These are phyloP conservation scores for Lepidonotus clava DNA, from an alignment of 2,888 invertebrate species.

Conservation along the genomic window DNA sequence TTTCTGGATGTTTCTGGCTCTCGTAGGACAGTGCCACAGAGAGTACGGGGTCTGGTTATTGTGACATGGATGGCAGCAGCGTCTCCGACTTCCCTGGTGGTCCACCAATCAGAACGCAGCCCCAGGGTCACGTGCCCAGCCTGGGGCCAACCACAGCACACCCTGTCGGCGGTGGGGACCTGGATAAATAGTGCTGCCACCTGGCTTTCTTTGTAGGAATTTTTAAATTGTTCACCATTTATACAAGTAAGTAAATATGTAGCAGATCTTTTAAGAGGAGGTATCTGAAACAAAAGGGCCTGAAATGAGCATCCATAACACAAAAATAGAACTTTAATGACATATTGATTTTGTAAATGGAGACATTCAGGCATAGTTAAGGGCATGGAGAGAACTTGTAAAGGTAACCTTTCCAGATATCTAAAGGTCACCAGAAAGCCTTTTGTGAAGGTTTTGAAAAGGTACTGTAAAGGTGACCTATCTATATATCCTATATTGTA, in stretches of 20 bases:
- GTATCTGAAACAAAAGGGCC: too few relatives aligned
- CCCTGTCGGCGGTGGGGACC: conserved; percentile 18
- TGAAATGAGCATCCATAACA: too few relatives aligned
- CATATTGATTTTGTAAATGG: too few relatives aligned
- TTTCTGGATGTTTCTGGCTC: neutral
- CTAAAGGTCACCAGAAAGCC: too few relatives aligned
- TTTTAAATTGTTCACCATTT: neutral
- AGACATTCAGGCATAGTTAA: too few relatives aligned
- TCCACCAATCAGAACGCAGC: conserved; percentile 1
- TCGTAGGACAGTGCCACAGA: conserved; percentile 34
- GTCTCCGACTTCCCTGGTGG: neutral
- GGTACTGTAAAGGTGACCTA: too few relatives aligned
- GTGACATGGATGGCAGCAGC: conserved; percentile 27
- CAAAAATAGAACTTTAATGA: too few relatives aligned
- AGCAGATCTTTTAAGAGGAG: too few relatives aligned
- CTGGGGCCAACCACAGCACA: neutral
- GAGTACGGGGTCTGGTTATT: conserved; percentile 32
- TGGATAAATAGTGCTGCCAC: neutral
- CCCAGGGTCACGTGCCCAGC: neutral
- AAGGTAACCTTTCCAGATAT: too few relatives aligned
- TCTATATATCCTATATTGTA: too few relatives aligned
- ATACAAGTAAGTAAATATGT: neutral
- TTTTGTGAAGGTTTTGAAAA: too few relatives aligned
- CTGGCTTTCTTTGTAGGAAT: neutral
- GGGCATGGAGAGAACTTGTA: too few relatives aligned